Evolutionary conservation across 2,888 invertebrate genomes (phyloP).

Genomic region (Alsophila aescularia): DNA sequence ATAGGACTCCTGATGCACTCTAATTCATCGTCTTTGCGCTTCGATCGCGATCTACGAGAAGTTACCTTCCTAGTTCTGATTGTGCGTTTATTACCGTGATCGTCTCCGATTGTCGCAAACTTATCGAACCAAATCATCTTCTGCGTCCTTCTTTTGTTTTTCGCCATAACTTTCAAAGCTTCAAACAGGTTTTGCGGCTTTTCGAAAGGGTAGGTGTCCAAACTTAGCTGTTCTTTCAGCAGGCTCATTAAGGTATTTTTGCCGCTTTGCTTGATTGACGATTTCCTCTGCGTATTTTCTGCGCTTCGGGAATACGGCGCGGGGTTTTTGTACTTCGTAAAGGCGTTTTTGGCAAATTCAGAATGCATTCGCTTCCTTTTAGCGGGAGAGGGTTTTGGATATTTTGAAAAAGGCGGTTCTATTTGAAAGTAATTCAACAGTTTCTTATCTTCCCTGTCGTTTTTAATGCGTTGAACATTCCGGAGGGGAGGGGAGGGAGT

Average conservation of each 20-base stretch:
- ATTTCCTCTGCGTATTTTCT: conserved; percentile 13
- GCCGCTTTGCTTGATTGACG: conserved; percentile 36
- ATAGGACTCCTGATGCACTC: neutral
- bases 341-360: conserved; percentile 26
- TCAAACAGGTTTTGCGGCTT: conserved; percentile 62
- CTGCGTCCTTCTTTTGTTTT: conserved; percentile 48
- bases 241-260: conserved; percentile 53
- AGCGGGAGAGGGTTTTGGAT: neutral
- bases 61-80: conserved; percentile 49
- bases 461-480: neutral
- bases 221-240: conserved; percentile 56
- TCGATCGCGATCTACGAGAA: conserved; percentile 33
- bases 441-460: neutral
- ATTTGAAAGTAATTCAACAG: neutral
- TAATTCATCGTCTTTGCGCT: conserved; percentile 3
- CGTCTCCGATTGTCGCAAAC: conserved; percentile 5
- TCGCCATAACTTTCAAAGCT: conserved; percentile 61
- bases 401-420: neutral
- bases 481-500: too few species aligned
- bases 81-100: conserved; percentile 39
- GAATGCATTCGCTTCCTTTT: conserved; percentile 27
- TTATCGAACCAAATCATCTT: conserved; percentile 34
- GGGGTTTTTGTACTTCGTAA: conserved; percentile 21
- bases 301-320: conserved; percentile 30
- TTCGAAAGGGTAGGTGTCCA: conserved; percentile 40